These are phyloP conservation scores for Drosophila ohnishii DNA, from an alignment of 1,140 invertebrate species.

Conservation along the genomic window DNA sequence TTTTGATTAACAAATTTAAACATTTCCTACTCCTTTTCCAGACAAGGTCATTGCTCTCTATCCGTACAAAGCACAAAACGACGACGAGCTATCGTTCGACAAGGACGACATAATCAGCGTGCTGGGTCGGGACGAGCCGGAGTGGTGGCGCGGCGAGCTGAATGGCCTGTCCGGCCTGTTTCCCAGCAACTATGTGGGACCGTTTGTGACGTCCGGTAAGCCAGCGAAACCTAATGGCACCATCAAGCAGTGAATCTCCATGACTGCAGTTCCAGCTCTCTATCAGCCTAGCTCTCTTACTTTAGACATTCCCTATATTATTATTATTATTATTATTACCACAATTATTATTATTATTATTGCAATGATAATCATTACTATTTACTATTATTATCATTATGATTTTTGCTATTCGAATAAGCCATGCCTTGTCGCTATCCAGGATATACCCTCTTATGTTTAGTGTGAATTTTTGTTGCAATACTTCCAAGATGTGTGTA, in stretches of 20 bases:
- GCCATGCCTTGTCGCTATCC: conserved; percentile 50
- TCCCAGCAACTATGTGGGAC: conserved; percentile 94
- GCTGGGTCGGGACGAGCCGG: conserved; percentile 94
- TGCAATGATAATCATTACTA: conserved; percentile 9
- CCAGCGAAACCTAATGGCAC: conserved; percentile 66
- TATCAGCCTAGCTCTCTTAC: conserved; percentile 34
- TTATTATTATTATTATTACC: conserved; percentile 30
- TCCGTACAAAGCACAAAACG: conserved; percentile 95
- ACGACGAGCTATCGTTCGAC: conserved; percentile 96
- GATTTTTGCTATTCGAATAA: conserved; percentile 56
- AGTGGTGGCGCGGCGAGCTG: conserved; percentile 98
- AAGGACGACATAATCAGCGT: conserved; percentile 97
- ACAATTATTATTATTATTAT: conserved; percentile 2
- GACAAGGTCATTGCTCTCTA: conserved; percentile 96
- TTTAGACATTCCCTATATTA: conserved; percentile 39
- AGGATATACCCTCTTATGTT: conserved; percentile 31
- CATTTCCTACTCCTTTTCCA: conserved; percentile 83
- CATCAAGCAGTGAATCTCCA: conserved; percentile 69
- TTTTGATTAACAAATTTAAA: background rate
- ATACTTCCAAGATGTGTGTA: conserved; percentile 55
- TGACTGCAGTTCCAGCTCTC: conserved; percentile 46
- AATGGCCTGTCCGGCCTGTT: conserved; percentile 94
- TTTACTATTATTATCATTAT: conserved; percentile 14
- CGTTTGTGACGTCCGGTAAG: conserved; percentile 83
- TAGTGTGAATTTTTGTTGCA: conserved; percentile 71